These are phyloP conservation scores for Zaprionus africanus DNA, from an alignment of 1,140 invertebrate species.

Conservation along the genomic window DNA sequence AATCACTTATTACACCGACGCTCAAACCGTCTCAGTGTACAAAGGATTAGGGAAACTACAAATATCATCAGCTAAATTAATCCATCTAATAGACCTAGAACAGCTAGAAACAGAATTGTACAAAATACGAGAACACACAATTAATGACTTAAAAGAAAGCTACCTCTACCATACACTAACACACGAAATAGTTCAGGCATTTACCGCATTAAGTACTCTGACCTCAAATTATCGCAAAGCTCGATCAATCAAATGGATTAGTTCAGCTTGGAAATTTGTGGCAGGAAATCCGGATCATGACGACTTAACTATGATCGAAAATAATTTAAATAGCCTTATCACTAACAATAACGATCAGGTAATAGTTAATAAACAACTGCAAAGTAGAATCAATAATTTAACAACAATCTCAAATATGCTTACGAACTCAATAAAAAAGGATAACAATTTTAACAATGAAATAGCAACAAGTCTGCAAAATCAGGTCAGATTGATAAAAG, in stretches of 20 bases:
- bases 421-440: too few species aligned
- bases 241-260: conserved; percentile 15
- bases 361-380: background rate
- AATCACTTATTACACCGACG: too few species aligned
- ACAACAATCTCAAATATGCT: too few species aligned
- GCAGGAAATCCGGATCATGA: conserved; percentile 10
- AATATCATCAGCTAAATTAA: background rate
- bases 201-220: background rate
- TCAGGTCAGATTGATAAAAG: too few species aligned
- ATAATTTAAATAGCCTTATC: background rate
- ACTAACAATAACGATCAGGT: background rate
- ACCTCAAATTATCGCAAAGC: conserved; percentile 6
- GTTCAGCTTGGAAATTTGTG: conserved; percentile 1
- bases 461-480: too few species aligned
- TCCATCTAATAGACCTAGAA: conserved; percentile 7
- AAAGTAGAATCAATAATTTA: too few species aligned
- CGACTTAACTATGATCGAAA: background rate
- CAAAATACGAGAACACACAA: conserved; percentile 2
- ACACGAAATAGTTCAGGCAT: background rate
- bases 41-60: conserved; percentile 3
- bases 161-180: too few species aligned
- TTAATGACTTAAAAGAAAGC: background rate
- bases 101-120: background rate
- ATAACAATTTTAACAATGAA: too few species aligned
- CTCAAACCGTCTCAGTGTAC: conserved; percentile 3